Conservation (phyloP, 1,140 invertebrate species). For the Lordiphosa collinella region DNA sequence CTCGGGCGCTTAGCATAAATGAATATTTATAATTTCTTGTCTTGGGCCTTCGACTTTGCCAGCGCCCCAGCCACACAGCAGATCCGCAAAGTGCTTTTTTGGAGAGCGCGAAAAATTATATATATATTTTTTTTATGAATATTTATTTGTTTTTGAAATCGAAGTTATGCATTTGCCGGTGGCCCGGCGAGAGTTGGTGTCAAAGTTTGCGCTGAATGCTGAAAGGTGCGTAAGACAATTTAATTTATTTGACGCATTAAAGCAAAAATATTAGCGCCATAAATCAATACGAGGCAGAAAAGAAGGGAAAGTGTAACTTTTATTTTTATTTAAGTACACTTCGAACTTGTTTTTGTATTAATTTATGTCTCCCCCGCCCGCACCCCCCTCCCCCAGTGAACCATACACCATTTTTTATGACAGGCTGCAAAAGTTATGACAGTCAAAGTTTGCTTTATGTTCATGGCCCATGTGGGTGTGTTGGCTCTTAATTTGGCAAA, state of each 20-base stretch:
- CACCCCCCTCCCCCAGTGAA: conserved; percentile 9
- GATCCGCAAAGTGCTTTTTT: conserved; percentile 65
- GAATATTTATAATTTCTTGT: conserved; percentile 73
- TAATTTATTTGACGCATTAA: conserved; percentile 78
- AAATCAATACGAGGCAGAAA: conserved; percentile 56
- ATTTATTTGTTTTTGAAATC: conserved; percentile 76
- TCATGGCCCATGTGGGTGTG: conserved; percentile 8
- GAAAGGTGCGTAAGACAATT: conserved; percentile 76
- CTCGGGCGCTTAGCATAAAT: conserved; percentile 68
- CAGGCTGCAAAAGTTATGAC: conserved; percentile 45
- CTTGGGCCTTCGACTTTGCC: conserved; percentile 24
- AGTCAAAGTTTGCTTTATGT: conserved; percentile 50
- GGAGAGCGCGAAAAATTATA: conserved; percentile 18
- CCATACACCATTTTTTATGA: conserved; percentile 57
- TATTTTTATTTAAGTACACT: conserved; percentile 45
- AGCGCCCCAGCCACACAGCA: conserved; percentile 6
- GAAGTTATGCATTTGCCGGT: conserved; percentile 69
- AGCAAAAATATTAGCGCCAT: conserved; percentile 75
- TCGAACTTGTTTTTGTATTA: conserved; percentile 42
- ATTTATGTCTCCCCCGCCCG: conserved; percentile 57
- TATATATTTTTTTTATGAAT: conserved; percentile 66
- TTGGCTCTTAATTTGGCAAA: conserved; percentile 9
- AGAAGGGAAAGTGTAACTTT: conserved; percentile 22
- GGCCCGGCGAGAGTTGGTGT: conserved; percentile 12
- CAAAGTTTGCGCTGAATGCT: conserved; percentile 50